phyloP scores from a whole-genome alignment of 2,113 vertebrate genomes.

The Dipodomys spectabilis region DNA sequence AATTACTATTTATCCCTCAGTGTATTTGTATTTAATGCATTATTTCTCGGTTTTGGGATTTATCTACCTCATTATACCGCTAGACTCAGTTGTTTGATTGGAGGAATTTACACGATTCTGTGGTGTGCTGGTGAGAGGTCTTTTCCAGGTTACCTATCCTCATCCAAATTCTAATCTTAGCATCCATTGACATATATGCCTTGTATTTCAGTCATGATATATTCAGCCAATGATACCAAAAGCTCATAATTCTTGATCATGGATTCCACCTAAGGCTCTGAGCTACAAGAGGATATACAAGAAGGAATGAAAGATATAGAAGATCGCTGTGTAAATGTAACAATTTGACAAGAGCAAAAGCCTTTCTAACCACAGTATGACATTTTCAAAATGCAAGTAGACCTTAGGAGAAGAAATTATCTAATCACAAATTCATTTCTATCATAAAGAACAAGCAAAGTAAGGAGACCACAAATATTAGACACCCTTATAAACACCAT shows the following conservation, averaged over 20 bases:
- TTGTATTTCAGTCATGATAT: not conserved
- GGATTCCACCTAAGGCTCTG: not conserved
- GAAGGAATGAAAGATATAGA: not conserved
- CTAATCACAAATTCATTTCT: not conserved
- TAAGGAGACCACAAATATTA: not conserved
- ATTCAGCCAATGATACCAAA: not conserved
- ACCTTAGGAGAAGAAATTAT: not conserved
- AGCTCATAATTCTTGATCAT: not conserved
- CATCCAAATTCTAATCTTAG: not conserved
- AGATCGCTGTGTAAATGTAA: not conserved
- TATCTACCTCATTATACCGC: not conserved
- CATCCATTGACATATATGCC: not conserved
- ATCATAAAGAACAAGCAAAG: not conserved
- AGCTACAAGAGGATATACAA: not conserved
- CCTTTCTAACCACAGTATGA: too few species aligned
- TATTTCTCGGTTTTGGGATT: not conserved
- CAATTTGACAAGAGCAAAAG: too few species aligned
- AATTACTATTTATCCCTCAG: not conserved
- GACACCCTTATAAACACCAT: not conserved
- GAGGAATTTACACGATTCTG: not conserved
- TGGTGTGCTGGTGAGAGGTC: not conserved
- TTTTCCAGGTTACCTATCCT: not conserved
- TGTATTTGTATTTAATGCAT: not conserved
- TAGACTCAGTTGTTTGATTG: not conserved
- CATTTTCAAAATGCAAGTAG: not conserved